A percentile compares a stretch with the other conserved stretches of the same genome.
These are phyloP conservation scores for Xyrauchen texanus DNA, from an alignment of 2,113 vertebrate genomes.

Conservation along the genomic window DNA sequence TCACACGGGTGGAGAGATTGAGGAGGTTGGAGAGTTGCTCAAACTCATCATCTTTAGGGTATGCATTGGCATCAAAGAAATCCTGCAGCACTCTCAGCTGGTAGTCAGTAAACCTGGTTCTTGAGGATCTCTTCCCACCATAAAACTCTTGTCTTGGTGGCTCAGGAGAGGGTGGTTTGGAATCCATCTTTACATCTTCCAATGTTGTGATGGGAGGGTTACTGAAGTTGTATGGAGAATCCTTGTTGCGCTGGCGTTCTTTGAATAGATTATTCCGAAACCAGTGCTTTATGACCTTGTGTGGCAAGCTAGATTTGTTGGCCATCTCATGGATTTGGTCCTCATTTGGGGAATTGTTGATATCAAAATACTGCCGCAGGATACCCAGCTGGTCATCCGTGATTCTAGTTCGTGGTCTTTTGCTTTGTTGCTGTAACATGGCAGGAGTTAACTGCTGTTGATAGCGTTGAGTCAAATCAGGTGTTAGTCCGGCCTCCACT, in stretches of 20 bases:
- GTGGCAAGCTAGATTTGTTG: constrained; percentile 86
- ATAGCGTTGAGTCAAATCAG: constrained; percentile 90
- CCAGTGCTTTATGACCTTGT: constrained; percentile 99
- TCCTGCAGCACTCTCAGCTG: constrained; percentile 92
- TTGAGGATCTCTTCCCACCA: constrained; percentile 88
- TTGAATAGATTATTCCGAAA: constrained; percentile 98
- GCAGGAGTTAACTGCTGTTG: constrained; percentile 70
- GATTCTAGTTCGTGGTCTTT: constrained; percentile 92
- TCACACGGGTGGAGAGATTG: constrained; percentile 90
- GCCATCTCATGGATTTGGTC: constrained; percentile 97
- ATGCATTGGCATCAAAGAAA: constrained; percentile 96
- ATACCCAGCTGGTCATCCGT: constrained; percentile 92
- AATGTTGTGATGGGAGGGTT: constrained; percentile 92
- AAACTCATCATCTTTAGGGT: constrained; percentile 97
- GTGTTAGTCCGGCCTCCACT: constrained; percentile 81
- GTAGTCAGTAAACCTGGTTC: constrained; percentile 94
- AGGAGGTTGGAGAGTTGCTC: constrained; percentile 90
- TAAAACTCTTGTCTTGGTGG: constrained; percentile 84
- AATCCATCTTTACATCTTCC: constrained; percentile 88
- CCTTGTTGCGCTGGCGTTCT: constrained; percentile 96
- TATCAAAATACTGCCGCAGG: constrained; percentile 92
- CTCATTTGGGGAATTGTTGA: constrained; percentile 95
- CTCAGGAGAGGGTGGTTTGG: constrained; percentile 83
- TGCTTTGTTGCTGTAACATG: constrained; percentile 83
- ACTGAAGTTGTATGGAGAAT: constrained; percentile 97